Evolutionary conservation across 2,888 invertebrate genomes (phyloP).

Genomic region (Branchellion lobata): DNA sequence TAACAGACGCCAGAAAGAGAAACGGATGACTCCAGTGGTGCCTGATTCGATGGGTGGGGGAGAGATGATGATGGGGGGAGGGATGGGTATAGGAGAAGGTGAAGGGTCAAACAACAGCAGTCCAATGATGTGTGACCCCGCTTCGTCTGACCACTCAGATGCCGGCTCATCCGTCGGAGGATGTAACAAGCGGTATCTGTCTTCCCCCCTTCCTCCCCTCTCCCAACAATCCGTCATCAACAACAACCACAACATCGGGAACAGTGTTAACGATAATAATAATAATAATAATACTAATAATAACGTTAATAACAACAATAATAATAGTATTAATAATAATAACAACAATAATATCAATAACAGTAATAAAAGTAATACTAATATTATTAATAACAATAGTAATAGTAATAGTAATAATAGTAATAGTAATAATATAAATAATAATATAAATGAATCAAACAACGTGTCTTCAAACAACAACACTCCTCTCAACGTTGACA

Average conservation of each 20-base stretch:
- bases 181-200: slow-evolving; percentile 17
- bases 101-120: slow-evolving; percentile 95
- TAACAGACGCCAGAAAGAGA: slow-evolving; percentile 84
- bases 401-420: not conserved
- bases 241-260: not conserved
- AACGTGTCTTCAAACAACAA: not conserved
- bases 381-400: not conserved
- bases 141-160: slow-evolving; percentile 35
- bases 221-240: not conserved
- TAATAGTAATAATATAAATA: not conserved
- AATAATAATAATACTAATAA: slow-evolving; percentile 17
- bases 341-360: slow-evolving; percentile 13
- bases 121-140: slow-evolving; percentile 32
- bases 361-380: not conserved
- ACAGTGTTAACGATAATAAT: not conserved
- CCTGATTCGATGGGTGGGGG: slow-evolving; percentile 19
- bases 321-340: too few relatives aligned
- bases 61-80: slow-evolving; percentile 97
- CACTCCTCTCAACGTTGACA: not conserved
- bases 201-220: not conserved
- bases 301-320: too few relatives aligned
- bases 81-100: slow-evolving; percentile 92
- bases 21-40: slow-evolving; percentile 59
- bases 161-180: slow-evolving; percentile 32
- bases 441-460: not conserved